A percentile compares a stretch with the other conserved stretches of the same genome.
Conservation (phyloP, 2,113 vertebrate species). For the Hiodon alosoides region DNA sequence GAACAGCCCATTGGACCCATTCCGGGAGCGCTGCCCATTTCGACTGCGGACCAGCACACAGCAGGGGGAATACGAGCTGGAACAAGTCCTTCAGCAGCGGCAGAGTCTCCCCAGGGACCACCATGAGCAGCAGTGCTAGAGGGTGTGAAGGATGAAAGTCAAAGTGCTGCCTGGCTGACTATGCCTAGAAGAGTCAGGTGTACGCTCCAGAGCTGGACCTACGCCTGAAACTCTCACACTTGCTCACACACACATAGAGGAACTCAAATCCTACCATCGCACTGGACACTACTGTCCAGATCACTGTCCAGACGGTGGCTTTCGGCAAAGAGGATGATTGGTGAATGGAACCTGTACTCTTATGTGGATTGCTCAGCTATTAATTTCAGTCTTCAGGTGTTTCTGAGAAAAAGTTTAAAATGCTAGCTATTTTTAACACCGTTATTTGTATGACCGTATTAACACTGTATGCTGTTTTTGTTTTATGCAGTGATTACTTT, state of each 20-base stretch:
- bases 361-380: too few relatives aligned
- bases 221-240: conserved; percentile 46
- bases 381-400: too few relatives aligned
- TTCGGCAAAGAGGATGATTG: too few relatives aligned
- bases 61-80: conserved; percentile 36
- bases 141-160: conserved; percentile 51
- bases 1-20: conserved; percentile 32
- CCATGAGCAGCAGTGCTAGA: conserved; percentile 39
- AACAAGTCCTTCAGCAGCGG: conserved; percentile 30
- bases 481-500: too few relatives aligned
- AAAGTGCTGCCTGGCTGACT: conserved; percentile 50
- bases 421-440: too few relatives aligned
- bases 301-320: too few relatives aligned
- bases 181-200: conserved; percentile 50
- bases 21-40: conserved; percentile 42
- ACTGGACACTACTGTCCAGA: too few relatives aligned
- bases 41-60: conserved; percentile 56
- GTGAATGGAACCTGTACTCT: too few relatives aligned
- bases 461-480: too few relatives aligned
- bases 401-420: too few relatives aligned
- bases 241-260: background rate
- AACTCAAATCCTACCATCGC: too few relatives aligned
- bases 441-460: too few relatives aligned
- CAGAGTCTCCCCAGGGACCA: conserved; percentile 18
- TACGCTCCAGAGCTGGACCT: conserved; percentile 58